phyloP scores from a whole-genome alignment of 2,113 vertebrate genomes.

The Pandion haliaetus region DNA sequence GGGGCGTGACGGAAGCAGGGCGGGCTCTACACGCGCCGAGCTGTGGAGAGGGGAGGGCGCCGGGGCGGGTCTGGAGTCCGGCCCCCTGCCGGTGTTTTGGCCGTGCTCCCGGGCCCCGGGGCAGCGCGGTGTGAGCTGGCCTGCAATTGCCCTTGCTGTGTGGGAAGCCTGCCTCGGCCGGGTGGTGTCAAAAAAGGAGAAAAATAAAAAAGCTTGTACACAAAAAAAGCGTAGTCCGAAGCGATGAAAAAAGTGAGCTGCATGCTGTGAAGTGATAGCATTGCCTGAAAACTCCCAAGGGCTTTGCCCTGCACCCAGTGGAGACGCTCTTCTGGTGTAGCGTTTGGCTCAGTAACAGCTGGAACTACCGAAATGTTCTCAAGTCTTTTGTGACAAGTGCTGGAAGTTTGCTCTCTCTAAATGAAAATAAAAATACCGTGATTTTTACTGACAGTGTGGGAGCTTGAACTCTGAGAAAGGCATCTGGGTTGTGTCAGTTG shows the following conservation, averaged over 20 bases:
- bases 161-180: accelerated
- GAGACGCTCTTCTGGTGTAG: background rate
- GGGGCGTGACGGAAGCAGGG: background rate
- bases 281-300: background rate
- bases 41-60: background rate
- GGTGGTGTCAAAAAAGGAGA: background rate
- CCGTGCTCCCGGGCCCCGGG: accelerated
- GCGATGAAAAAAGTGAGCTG: background rate
- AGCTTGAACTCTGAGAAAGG: background rate
- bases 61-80: accelerated
- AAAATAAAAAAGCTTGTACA: too few relatives aligned
- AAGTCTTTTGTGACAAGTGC: background rate
- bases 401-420: background rate
- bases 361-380: accelerated
- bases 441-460: accelerated
- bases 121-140: accelerated
- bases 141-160: accelerated
- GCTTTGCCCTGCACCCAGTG: accelerated
- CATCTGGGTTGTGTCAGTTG: accelerated
- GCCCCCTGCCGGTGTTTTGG: accelerated
- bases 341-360: too few relatives aligned
- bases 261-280: accelerated
- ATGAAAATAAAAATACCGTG: background rate
- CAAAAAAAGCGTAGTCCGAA: background rate
- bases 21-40: background rate